Base-by-base conservation (phyloP, 1,140 invertebrate species). In the Cotesia vestalis region DNA sequence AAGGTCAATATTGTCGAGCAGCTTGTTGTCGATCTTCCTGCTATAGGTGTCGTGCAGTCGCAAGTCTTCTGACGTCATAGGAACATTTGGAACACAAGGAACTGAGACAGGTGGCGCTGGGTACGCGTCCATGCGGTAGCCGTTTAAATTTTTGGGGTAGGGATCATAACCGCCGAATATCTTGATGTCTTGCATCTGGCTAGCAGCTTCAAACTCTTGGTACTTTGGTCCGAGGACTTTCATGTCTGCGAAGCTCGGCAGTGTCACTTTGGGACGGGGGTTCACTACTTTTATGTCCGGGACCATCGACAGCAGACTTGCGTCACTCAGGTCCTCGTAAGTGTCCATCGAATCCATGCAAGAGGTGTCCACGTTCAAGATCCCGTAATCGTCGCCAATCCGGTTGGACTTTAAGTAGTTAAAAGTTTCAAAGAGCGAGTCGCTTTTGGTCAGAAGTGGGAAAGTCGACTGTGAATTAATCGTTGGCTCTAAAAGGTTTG, bases 91-190 rank as follows among this genome's bases (percentile, higher is more conserved):
- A 27, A 27, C 27, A 27, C 3, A 27, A 27, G 27, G 27, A 27
- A 27, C 27, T 3, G 27, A 27, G 1, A 27, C 3, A 27, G 27
- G 27, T 27, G 27, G 27, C 27, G 27, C 27, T 27, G 27, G 2
- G 27, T 27, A 27, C 1, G 27, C 27, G 27, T 27, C 27, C 27
- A 27, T 27, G 27, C 75, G 72, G 63, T 74, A 76, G 51, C 71
- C 74, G 12, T 67, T 61, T 14, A 71, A 76, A 52, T 66, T 77
- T 52, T 78, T 80, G 6, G 82, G 62, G 20, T 78, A 81, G 35
- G 81, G 82, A 34, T 83, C 81, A 67, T 79, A 83, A 35, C 75
- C 74, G 11, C 77, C 78, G 9, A 82, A 73, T 20, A 84, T 71
- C 67, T 79, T 81, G 5, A 78, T 66, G 20, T 84, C 81, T 34